These are phyloP conservation scores for Argyresthia goedartella DNA, from an alignment of 2,888 invertebrate genomes.

Conservation along the genomic window DNA sequence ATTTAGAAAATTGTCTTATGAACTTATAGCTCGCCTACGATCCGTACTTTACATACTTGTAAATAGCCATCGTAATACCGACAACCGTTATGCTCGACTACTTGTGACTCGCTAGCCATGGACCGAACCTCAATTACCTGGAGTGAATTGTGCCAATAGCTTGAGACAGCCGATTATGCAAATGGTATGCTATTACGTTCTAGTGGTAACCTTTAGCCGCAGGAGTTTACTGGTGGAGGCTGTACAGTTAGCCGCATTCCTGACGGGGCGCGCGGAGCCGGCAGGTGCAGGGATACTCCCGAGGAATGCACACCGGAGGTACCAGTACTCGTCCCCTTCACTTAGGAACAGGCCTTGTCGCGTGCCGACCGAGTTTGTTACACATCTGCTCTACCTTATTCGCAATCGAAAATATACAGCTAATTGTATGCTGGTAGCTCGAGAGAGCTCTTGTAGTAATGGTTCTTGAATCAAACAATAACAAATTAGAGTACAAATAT, in stretches of 20 bases:
- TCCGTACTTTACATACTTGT: slow-evolving; percentile 1
- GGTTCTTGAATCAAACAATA: neutral
- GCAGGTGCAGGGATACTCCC: slow-evolving; percentile 23
- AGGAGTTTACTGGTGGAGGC: slow-evolving; percentile 53
- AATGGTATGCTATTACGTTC: slow-evolving; percentile 27
- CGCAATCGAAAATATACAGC: neutral
- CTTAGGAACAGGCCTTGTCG: neutral
- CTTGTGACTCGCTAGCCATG: neutral
- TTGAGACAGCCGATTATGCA: slow-evolving; percentile 18
- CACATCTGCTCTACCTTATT: neutral
- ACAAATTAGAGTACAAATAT: neutral
- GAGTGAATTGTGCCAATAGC: slow-evolving; percentile 8
- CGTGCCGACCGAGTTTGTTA: neutral
- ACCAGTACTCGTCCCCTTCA: neutral
- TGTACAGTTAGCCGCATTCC: slow-evolving; percentile 62
- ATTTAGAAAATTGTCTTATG: neutral
- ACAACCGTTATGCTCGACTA: neutral
- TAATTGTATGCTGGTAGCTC: neutral
- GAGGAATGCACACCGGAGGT: neutral
- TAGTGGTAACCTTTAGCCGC: slow-evolving; percentile 37
- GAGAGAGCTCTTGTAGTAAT: neutral
- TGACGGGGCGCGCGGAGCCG: slow-evolving; percentile 31
- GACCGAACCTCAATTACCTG: slow-evolving; percentile 10
- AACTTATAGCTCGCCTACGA: neutral
- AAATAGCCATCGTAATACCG: neutral